Evolutionary conservation across 1,140 invertebrate species (phyloP).

Genomic region (Euwallacea similis): DNA sequence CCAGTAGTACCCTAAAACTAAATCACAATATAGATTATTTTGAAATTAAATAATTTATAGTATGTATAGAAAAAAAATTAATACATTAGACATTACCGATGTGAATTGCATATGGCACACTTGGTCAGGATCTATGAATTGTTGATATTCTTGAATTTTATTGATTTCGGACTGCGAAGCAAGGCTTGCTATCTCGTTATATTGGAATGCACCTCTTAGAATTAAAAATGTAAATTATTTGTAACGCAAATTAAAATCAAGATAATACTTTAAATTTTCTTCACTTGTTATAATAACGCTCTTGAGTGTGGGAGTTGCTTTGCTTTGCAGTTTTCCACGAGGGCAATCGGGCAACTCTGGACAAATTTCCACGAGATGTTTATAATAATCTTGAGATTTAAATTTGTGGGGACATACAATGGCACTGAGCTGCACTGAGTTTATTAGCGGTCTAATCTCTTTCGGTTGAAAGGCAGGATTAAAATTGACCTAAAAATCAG

Average conservation of each 20-base stretch:
- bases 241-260: background rate
- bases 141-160: conserved; percentile 55
- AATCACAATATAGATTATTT: no score
- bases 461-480: conserved; percentile 80
- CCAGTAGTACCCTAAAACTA: conserved; percentile 75
- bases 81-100: conserved; percentile 58
- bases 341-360: conserved; percentile 56
- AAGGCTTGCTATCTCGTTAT: conserved; percentile 59
- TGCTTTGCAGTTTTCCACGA: conserved; percentile 52
- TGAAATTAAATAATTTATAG: background rate
- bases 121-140: conserved; percentile 65
- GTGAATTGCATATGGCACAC: conserved; percentile 85
- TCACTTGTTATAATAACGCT: conserved; percentile 41
- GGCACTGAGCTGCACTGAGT: conserved; percentile 75
- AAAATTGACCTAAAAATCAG: conserved; percentile 67
- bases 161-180: conserved; percentile 47
- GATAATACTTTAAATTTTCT: background rate
- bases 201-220: conserved; percentile 63
- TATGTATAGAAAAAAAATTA: background rate
- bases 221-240: background rate
- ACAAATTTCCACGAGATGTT: conserved; percentile 61
- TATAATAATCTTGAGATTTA: conserved; percentile 73
- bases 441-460: conserved; percentile 80
- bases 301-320: conserved; percentile 45
- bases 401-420: conserved; percentile 69